Conservation (phyloP, 2,113 vertebrate species). For the Pao palembangensis region DNA sequence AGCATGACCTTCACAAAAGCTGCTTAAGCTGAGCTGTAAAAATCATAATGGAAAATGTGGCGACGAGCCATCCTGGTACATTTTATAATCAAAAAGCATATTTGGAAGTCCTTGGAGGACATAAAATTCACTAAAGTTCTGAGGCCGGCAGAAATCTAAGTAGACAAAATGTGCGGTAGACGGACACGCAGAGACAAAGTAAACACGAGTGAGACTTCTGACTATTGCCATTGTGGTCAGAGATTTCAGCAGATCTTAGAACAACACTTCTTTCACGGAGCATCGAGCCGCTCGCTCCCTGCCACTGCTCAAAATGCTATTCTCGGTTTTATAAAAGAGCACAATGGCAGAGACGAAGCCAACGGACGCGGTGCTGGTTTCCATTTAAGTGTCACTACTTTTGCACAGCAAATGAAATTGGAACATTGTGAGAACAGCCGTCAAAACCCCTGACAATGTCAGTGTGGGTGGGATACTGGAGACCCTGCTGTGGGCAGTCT, state of each 20-base stretch:
- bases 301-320: constrained; percentile 31
- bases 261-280: constrained; percentile 41
- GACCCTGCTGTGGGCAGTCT: constrained; percentile 20
- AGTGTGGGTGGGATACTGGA: constrained; percentile 6
- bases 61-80: neutral
- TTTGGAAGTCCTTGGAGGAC: neutral
- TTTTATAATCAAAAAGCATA: neutral
- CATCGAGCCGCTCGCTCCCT: constrained; percentile 24
- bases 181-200: constrained; percentile 10
- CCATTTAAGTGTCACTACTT: constrained; percentile 43
- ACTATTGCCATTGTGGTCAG: constrained; percentile 45
- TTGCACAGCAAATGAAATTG: constrained; percentile 23
- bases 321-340: constrained; percentile 37
- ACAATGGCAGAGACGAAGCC: constrained; percentile 20
- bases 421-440: constrained; percentile 2
- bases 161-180: constrained; percentile 4
- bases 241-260: constrained; percentile 50
- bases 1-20: neutral
- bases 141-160: neutral
- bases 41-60: neutral
- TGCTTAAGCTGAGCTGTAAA: neutral
- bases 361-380: constrained; percentile 19
- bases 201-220: constrained; percentile 30
- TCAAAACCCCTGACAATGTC: constrained; percentile 7
- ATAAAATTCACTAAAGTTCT: neutral